Evolutionary conservation across 1,140 invertebrate genomes (phyloP).

Genomic region (Pseudomyrmex concolor): DNA sequence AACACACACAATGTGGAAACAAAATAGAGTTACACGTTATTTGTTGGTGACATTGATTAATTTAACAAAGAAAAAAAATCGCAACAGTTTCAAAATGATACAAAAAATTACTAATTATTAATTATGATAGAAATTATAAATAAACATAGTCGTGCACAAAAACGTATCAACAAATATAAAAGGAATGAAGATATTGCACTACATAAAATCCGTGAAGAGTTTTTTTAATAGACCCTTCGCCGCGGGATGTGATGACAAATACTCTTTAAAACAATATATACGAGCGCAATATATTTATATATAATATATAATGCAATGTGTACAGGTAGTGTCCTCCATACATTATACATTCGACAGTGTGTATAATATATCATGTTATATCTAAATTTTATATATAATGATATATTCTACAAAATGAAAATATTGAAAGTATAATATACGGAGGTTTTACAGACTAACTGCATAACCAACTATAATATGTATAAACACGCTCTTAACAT

Average conservation of each 20-base stretch:
- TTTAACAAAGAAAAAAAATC: neutral
- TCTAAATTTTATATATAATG: too few species aligned
- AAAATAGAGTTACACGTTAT: neutral
- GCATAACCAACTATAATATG: neutral
- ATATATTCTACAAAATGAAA: too few species aligned
- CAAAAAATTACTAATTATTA: too few species aligned
- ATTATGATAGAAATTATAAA: neutral
- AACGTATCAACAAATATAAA: conserved; percentile 20
- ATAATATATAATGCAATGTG: too few species aligned
- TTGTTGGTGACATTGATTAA: neutral
- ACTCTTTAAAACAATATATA: conserved; percentile 28
- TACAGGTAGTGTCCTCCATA: too few species aligned
- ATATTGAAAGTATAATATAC: too few species aligned
- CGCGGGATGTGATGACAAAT: conserved; percentile 38
- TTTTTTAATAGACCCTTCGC: conserved; percentile 27
- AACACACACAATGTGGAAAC: too few species aligned
- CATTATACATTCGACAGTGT: too few species aligned
- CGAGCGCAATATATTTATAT: too few species aligned
- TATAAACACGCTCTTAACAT: conserved; percentile 27
- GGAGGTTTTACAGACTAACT: too few species aligned
- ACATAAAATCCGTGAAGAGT: conserved; percentile 30
- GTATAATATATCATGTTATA: too few species aligned
- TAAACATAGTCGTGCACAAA: neutral
- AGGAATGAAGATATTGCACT: conserved; percentile 59
- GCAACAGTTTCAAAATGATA: neutral